A percentile compares a stretch with the other conserved stretches of the same genome.
These are phyloP conservation scores for Upupa epops DNA, from an alignment of 2,113 vertebrate genomes.

Conservation along the genomic window DNA sequence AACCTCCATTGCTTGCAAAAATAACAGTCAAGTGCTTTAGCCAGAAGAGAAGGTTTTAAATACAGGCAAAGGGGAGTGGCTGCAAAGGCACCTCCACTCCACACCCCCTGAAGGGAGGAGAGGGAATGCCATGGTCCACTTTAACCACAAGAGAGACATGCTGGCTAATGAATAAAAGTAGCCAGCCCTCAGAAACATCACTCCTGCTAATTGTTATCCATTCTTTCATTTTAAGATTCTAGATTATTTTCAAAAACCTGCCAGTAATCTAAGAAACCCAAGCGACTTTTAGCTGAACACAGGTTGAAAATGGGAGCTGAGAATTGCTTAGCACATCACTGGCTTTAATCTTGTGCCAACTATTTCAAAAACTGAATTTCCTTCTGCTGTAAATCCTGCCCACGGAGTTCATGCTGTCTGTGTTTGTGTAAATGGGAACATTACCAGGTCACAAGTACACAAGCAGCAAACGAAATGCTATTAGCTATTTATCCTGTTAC, in stretches of 20 bases:
- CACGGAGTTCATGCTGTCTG: neutral
- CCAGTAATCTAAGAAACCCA: neutral
- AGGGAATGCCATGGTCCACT: neutral
- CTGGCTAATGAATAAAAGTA: neutral
- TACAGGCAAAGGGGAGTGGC: neutral
- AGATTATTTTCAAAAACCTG: neutral
- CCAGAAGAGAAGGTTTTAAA: neutral
- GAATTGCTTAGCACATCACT: accelerated
- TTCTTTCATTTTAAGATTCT: neutral
- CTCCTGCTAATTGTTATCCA: neutral
- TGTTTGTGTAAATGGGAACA: neutral
- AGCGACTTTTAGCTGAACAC: neutral
- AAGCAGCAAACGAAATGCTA: constrained; percentile 44
- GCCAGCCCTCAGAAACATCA: neutral
- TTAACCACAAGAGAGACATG: neutral
- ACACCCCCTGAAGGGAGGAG: neutral
- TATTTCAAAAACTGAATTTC: neutral
- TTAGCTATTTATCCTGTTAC: constrained; percentile 47
- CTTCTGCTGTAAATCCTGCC: neutral
- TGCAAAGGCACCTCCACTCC: neutral
- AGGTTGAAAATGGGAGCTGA: neutral
- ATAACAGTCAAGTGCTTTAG: neutral
- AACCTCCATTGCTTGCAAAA: neutral
- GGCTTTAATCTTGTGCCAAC: neutral
- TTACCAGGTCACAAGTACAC: constrained; percentile 29